Conservation (phyloP, 2,797 vertebrate species). For the Smutsia temminckii region DNA sequence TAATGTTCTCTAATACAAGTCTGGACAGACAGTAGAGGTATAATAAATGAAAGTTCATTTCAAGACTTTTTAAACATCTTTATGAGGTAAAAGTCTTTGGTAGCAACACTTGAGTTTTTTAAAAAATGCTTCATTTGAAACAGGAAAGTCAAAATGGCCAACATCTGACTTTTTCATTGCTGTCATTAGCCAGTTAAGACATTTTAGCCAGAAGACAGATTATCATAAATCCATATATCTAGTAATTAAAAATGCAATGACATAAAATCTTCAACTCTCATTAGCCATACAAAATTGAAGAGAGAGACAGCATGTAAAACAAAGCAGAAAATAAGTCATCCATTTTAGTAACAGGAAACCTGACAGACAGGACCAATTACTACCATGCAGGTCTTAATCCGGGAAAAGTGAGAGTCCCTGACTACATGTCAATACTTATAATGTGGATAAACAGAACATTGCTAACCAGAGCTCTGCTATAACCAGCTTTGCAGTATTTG, state of each 20-base stretch:
- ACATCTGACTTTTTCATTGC: background rate
- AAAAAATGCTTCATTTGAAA: background rate
- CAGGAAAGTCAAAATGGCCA: background rate
- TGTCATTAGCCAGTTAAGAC: background rate
- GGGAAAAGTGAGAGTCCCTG: background rate
- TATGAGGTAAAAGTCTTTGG: background rate
- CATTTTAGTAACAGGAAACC: background rate
- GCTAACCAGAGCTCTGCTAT: background rate
- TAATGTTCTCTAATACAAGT: background rate
- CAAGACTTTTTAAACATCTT: constrained; percentile 7
- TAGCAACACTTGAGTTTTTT: background rate
- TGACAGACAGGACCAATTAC: no score
- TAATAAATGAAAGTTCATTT: constrained; percentile 27
- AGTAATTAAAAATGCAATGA: background rate
- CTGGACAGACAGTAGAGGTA: background rate
- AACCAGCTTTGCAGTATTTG: background rate
- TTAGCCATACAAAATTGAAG: background rate
- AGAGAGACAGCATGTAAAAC: background rate
- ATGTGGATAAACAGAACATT: background rate
- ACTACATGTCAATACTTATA: background rate
- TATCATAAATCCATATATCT: background rate
- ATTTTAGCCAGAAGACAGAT: background rate
- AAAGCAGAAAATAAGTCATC: background rate
- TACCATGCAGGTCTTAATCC: background rate
- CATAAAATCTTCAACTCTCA: constrained; percentile 9